Base-by-base conservation (phyloP, 2,888 invertebrate genomes). In the Neoascia interrupta region DNA sequence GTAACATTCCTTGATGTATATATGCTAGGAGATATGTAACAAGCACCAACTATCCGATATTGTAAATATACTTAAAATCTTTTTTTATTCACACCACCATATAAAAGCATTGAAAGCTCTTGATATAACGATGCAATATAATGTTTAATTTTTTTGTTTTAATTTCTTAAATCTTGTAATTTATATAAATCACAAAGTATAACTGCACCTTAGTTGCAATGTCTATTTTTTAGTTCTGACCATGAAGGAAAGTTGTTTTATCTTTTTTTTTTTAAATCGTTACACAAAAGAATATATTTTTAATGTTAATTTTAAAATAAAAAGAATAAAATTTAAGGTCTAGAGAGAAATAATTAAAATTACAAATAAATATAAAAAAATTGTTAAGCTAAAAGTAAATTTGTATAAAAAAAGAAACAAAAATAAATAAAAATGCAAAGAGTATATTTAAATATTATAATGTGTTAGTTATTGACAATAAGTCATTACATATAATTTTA, bases 381-480 rank as follows among this genome's bases (percentile, higher is more conserved):
- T 37, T 75, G 64, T 72, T 76, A 60, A 54, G 54, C 21, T 64
- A 49, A 66, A 58, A 63, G 13, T 56, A 64, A 53, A 54, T 66
- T 54, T 72, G 72, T 79, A 72, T 60, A 79, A 72, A 79, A n/a
- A 41, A 58, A 5, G 16, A 34, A 6, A 47, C 13, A 15, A 15
- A 51, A 36, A 5, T 31, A 31, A 6, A 2, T 4, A 31, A 31
- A 6, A 31, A 31, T 8, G n/a, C 3, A 31, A 6, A 31, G 4
- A 51, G 23, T 13, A 56, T 56, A 63, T 41, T 31, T 70, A 51
- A 26, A 53, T 66, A 72, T 54, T 61, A 54, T 70, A 60, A 72
- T 66, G 47, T 79, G 76, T 79, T 79, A 79, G 76, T 79, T 79
- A 72, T 72, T 79, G 76, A 79, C 76, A 79, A 79, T 79, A 79